Evolutionary conservation across 2,888 invertebrate species (phyloP), one percentile per base, ranked within the genome.

Genomic region (Dioctria rufipes): DNA sequence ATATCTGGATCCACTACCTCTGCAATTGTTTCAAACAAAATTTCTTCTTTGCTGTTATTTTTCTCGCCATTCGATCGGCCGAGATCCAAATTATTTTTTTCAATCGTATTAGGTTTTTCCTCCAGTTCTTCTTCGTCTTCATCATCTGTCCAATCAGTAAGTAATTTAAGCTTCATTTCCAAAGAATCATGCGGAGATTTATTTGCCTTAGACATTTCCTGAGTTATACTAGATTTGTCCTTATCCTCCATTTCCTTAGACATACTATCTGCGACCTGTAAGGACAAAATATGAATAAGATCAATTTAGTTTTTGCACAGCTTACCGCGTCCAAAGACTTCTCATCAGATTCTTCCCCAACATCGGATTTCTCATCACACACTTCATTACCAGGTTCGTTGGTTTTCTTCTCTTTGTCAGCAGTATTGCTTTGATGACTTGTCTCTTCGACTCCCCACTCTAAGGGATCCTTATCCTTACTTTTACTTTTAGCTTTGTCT

Each of bases 131-230:
- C 86, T 2, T 88, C 89, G 75, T 87, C 87, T 49, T 89, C 89
- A 83, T 89, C 89, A 77, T 89, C 89, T 2, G 86, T 85, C 89
- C 89, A 89, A 84, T 89, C 89, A 25, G 71, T 54, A 4, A 77
- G 25, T 0, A 77, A 84, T 82, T 88, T 88, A 78, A 86, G 84
- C 61, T 86, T 88, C 61, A 88, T 87, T 79, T 87, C 87, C n/a
- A 77, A 25, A 3, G 63, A 40, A 6, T 77, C 77, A 40, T 63
- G 49, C 3, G 61, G 46, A 13, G 40, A 51, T 8, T 51, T 65
- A 3, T 13, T 63, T 65, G 73, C 49, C 43, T 9, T 49, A 37
- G 11, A 5, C 40, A 73, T 54, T 40, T 25, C 6, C 5, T 37
- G 8, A 25, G 25, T 1, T 25, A 25, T 25, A 13, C 0, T 37